Conservation (phyloP, 2,113 vertebrate genomes). For the Carettochelys insculpta region DNA sequence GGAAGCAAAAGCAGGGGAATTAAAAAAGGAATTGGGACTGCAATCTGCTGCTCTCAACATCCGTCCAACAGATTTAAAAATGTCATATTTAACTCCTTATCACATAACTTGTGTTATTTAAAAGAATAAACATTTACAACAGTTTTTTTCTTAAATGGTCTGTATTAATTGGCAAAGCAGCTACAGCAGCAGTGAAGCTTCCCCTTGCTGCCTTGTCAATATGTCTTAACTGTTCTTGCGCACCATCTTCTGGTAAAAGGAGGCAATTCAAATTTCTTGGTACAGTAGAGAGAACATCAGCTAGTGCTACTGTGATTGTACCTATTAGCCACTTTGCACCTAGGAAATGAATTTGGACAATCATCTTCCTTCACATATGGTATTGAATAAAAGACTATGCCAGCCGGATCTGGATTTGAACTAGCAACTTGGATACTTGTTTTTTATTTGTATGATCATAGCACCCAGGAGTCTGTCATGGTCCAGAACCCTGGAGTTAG, state of each 20-base stretch:
- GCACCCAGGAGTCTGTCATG: neutral
- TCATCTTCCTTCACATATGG: neutral
- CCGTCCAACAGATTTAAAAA: accelerated
- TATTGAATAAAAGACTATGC: neutral
- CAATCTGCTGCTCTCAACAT: neutral
- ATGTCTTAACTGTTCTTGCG: neutral
- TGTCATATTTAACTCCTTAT: neutral
- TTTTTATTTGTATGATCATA: neutral
- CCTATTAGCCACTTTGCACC: neutral
- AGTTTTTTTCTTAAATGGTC: neutral
- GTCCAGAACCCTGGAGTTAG: neutral
- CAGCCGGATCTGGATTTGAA: neutral
- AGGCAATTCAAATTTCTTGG: neutral
- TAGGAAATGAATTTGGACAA: neutral
- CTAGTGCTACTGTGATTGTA: neutral
- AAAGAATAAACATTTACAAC: neutral
- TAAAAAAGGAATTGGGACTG: neutral
- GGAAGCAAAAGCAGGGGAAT: neutral
- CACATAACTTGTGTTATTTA: accelerated
- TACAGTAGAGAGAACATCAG: accelerated
- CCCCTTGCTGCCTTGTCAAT: neutral
- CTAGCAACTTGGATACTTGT: neutral
- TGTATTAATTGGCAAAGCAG: neutral
- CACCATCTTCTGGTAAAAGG: neutral
- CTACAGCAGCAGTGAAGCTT: neutral